These are phyloP conservation scores for Scortum barcoo DNA, from an alignment of 2,113 vertebrate species.

Conservation along the genomic window DNA sequence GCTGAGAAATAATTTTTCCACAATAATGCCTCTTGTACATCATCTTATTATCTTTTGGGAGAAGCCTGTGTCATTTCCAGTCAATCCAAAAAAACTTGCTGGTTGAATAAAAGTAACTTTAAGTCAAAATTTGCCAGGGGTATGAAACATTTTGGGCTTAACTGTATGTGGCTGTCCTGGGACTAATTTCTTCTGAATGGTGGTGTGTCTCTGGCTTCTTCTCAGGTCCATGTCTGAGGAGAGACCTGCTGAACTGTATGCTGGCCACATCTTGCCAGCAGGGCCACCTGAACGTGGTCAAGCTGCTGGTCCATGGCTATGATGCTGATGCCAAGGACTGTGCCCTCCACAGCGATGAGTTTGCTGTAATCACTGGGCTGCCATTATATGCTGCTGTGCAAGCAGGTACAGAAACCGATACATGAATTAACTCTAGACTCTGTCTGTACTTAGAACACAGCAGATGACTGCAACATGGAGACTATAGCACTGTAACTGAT, in stretches of 20 bases:
- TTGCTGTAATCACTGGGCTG: constrained; percentile 89
- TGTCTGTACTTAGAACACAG: neutral
- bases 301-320: constrained; percentile 88
- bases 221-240: constrained; percentile 82
- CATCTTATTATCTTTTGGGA: too few relatives aligned
- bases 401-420: constrained; percentile 83
- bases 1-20: too few relatives aligned
- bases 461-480: neutral
- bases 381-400: constrained; percentile 92
- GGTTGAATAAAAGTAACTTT: too few relatives aligned
- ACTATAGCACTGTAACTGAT: neutral
- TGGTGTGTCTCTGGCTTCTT: neutral
- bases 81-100: too few relatives aligned
- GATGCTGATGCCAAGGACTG: constrained; percentile 89
- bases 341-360: constrained; percentile 88
- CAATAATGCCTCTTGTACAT: too few relatives aligned
- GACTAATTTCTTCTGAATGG: neutral
- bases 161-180: neutral
- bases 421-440: neutral
- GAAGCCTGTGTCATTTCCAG: too few relatives aligned
- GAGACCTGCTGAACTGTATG: constrained; percentile 93
- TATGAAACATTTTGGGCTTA: too few relatives aligned
- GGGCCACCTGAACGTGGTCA: constrained; percentile 90
- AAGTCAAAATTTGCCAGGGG: too few relatives aligned
- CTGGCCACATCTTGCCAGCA: constrained; percentile 90